Base-by-base conservation (phyloP, 2,888 invertebrate genomes). In the Chymomyza caudatula region DNA sequence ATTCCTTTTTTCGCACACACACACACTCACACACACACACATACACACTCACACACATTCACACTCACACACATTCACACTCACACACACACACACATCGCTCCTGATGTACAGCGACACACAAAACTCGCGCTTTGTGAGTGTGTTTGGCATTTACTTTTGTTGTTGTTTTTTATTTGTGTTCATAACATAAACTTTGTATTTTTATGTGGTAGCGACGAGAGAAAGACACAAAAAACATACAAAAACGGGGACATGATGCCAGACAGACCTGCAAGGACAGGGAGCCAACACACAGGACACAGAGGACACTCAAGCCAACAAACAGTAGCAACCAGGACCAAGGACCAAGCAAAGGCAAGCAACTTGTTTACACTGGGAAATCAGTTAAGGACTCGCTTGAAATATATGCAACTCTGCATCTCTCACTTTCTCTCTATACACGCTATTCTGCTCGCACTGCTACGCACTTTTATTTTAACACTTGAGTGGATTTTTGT, bases 401-500 rank as follows among this genome's bases (percentile, higher is more conserved):
- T 68, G 69, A 83, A 68, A 69, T 68, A 72, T 63, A 73, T 61
- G 61, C 56, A 77, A 15, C 53, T 23, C 65, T 15, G 64, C 23
- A 37, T 43, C 44, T 20, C 47, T 6, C 29, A 15, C 47, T 47
- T 19, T 5, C n/a, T 25, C 44, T 49, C 71, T 74, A 69, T 77
- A 67, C 77, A 76, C 76, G 72, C 79, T 79, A 71, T 11, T 20
- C 19, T 2, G 8, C 20, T 11, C 19, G 6, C 20, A 11, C 44
- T 17, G 64, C 74, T 71, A 65, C 71, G 70, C 66, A 71, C 67
- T 73, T 73, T 74, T 79, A 71, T 68, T 81, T 85, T 78, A 84
- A 85, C 82, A 84, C 82, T 84, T 83, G 82, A 83, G 82, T 83
- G 85, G 85, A 85, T 83, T 83, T 85, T 82, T 83, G 85, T 85